These are phyloP conservation scores for Archilochus colubris DNA, from an alignment of 2,113 vertebrate genomes.

Conservation along the genomic window DNA sequence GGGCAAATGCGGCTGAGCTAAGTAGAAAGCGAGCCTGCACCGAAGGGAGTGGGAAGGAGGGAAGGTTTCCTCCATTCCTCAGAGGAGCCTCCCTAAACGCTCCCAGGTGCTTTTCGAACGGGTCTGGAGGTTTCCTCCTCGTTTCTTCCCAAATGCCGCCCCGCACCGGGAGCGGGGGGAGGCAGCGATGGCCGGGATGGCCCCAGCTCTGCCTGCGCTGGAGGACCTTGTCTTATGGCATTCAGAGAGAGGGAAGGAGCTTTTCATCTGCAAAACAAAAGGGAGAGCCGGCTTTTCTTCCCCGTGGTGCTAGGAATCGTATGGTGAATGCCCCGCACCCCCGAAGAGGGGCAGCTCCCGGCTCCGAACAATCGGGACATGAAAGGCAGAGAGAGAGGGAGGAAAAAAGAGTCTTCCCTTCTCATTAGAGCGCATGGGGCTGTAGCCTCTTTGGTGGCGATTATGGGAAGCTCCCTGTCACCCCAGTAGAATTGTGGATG, in stretches of 20 bases:
- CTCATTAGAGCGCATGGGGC: constrained; percentile 10
- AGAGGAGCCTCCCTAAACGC: not conserved
- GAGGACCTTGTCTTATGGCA: not conserved
- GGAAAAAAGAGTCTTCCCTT: not conserved
- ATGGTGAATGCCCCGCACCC: not conserved
- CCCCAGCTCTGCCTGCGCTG: not conserved
- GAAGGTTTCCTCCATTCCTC: not conserved
- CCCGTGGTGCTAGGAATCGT: not conserved
- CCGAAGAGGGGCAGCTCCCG: constrained; percentile 29
- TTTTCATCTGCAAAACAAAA: constrained; percentile 29
- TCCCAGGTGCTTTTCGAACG: not conserved
- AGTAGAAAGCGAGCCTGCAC: not conserved
- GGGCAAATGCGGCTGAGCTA: not conserved
- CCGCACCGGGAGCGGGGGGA: not conserved
- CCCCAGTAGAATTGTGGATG: not conserved
- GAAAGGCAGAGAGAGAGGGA: constrained; percentile 26
- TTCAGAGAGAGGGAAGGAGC: constrained; percentile 14
- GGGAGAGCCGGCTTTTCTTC: constrained; percentile 21
- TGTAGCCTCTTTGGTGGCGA: not conserved
- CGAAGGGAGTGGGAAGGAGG: not conserved
- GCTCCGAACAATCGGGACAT: not conserved
- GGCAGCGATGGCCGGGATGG: not conserved
- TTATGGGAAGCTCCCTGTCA: constrained; percentile 12
- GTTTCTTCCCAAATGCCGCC: not conserved
- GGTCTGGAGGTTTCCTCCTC: not conserved